These are phyloP conservation scores for Agrotis clavis DNA, from an alignment of 2,888 invertebrate genomes.

Conservation along the genomic window DNA sequence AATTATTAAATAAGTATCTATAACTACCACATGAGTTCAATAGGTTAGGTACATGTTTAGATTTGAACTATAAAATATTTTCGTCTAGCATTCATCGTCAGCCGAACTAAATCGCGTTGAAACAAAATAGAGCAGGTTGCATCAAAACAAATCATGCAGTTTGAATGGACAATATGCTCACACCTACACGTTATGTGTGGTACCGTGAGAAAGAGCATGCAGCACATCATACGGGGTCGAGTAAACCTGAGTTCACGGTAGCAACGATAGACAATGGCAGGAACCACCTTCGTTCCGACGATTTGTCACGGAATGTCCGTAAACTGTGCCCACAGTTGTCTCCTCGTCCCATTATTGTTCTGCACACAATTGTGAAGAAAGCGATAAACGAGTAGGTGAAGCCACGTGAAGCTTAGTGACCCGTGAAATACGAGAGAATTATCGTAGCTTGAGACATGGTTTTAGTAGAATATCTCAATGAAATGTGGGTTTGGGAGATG, in stretches of 20 bases:
- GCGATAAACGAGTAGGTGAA: constrained; percentile 70
- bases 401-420: constrained; percentile 68
- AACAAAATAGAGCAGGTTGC: constrained; percentile 21
- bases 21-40: too few relatives aligned
- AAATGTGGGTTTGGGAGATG: background rate
- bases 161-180: constrained; percentile 60
- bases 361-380: constrained; percentile 72
- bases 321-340: constrained; percentile 68
- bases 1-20: too few relatives aligned
- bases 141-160: constrained; percentile 35
- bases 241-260: constrained; percentile 76
- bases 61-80: constrained; percentile 10
- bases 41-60: too few relatives aligned
- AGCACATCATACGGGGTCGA: constrained; percentile 68
- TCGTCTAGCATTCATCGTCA: background rate
- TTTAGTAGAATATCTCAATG: background rate
- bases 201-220: constrained; percentile 77
- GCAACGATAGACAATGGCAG: constrained; percentile 82
- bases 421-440: constrained; percentile 70
- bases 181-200: constrained; percentile 53
- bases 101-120: constrained; percentile 10
- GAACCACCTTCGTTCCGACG: constrained; percentile 81
- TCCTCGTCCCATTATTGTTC: constrained; percentile 72
- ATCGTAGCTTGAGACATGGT: background rate
- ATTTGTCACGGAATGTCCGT: constrained; percentile 78